Percentiles rank a stretch among this genome's conserved stretches.
These are phyloP conservation scores for Antrozous pallidus DNA, from an alignment of 2,797 vertebrate species.

Conservation along the genomic window DNA sequence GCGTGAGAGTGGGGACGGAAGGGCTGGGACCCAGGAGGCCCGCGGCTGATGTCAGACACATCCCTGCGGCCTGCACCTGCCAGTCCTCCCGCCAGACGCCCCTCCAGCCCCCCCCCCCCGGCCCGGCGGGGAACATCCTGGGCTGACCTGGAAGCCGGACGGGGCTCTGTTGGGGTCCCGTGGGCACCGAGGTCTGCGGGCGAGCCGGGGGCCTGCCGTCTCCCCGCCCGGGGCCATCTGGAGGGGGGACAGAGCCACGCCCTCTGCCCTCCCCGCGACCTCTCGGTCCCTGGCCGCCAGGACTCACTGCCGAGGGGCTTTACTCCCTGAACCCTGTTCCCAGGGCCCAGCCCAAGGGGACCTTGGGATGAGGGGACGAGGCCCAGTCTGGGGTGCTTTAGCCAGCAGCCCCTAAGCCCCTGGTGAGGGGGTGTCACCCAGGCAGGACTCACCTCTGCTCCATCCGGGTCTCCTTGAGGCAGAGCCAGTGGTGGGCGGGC, in stretches of 20 bases:
- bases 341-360: not conserved
- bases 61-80: not conserved
- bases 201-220: not conserved
- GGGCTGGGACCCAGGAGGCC: not conserved
- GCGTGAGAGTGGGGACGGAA: not conserved
- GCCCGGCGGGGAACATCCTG: not conserved
- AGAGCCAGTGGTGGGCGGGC: not conserved
- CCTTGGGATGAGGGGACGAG: not conserved
- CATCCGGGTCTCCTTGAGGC: not conserved
- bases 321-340: not conserved
- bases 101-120: not conserved
- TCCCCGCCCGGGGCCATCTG: not conserved
- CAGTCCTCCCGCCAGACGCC: not conserved
- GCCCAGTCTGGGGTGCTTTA: not conserved
- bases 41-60: not conserved
- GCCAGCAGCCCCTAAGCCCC: not conserved
- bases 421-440: rapidly evolving
- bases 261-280: not conserved
- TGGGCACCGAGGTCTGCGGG: not conserved
- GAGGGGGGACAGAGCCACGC: not conserved
- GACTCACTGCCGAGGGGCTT: not conserved
- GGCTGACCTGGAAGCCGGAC: not conserved
- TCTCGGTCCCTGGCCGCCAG: not conserved
- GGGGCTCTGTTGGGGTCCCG: not conserved
- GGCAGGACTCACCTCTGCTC: too few relatives aligned